Percentiles rank a stretch among this genome's conserved stretches.
phyloP scores from a whole-genome alignment of 2,888 invertebrate genomes.

The Drosophila recens region DNA sequence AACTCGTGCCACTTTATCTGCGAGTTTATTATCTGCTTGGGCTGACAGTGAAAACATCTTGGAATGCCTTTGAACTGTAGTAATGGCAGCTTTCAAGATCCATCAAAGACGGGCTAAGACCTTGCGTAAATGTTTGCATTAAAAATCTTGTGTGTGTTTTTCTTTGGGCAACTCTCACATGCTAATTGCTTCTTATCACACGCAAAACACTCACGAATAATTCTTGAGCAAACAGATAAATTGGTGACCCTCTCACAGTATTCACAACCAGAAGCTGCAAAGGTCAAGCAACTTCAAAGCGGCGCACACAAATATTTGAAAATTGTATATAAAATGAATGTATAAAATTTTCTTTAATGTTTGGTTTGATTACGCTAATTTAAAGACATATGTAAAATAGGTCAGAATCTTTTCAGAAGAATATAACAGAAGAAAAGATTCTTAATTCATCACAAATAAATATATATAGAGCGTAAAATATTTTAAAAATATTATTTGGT shows the following conservation, averaged over 20 bases:
- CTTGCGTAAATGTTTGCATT: constrained; percentile 34
- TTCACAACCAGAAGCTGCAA: constrained; percentile 18
- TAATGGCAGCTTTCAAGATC: constrained; percentile 11
- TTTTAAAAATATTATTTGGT: not conserved
- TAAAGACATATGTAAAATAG: not conserved
- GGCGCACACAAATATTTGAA: constrained; percentile 21
- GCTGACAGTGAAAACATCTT: constrained; percentile 16
- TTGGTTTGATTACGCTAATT: constrained; percentile 44
- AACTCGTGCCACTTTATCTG: constrained; percentile 37
- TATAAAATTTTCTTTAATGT: constrained; percentile 14
- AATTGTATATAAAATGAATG: constrained; percentile 23
- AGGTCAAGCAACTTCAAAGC: constrained; percentile 55
- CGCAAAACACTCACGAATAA: constrained; percentile 21
- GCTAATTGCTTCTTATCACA: constrained; percentile 52
- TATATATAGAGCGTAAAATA: not conserved
- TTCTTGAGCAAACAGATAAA: constrained; percentile 30
- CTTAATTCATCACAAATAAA: not conserved
- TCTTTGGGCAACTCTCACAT: constrained; percentile 12
- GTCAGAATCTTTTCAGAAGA: not conserved
- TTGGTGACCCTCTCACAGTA: constrained; percentile 33
- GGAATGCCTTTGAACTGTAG: constrained; percentile 13
- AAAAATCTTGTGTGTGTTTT: not conserved
- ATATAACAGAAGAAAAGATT: not conserved
- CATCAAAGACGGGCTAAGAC: constrained; percentile 10
- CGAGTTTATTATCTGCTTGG: not conserved